Conservation (phyloP, 2,888 invertebrate genomes). For the Pandemis heparana region DNA sequence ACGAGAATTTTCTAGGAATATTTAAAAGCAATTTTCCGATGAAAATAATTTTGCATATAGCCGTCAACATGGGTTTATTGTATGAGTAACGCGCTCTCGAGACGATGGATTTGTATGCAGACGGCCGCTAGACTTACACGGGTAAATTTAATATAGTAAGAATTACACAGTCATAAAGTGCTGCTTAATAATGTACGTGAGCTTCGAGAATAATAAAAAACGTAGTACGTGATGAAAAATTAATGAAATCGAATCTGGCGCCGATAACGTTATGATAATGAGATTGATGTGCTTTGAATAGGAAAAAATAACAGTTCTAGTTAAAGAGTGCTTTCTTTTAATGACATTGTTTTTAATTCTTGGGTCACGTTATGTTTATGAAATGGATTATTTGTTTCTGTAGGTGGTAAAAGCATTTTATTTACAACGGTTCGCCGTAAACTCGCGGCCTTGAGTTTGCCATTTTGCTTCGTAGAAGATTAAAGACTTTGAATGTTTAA, state of each 20-base stretch:
- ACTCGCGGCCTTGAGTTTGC: conserved; percentile 4
- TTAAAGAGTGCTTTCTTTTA: neutral
- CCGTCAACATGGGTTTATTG: conserved; percentile 32
- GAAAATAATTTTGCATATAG: conserved; percentile 31
- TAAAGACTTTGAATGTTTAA: neutral
- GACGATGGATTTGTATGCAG: conserved; percentile 41
- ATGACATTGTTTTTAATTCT: neutral
- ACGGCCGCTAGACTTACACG: conserved; percentile 36
- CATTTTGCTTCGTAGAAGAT: neutral
- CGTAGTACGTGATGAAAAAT: conserved; percentile 35
- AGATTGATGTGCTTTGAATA: conserved; percentile 13
- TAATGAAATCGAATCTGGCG: conserved; percentile 18
- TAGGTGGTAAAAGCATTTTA: neutral
- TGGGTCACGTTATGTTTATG: neutral
- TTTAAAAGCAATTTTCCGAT: neutral
- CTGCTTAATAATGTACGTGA: conserved; percentile 35
- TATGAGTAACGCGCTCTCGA: conserved; percentile 9
- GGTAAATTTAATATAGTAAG: conserved; percentile 40
- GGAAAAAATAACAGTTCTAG: neutral
- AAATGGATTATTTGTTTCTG: neutral
- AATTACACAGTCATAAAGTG: conserved; percentile 38
- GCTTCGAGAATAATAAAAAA: conserved; percentile 29
- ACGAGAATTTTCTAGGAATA: conserved; percentile 8
- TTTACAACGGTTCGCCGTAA: neutral
- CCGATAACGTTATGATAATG: conserved; percentile 19